Base-by-base conservation (phyloP, 37 sponge, comb jelly and placozoan species). In the Eunapius fragilis region DNA sequence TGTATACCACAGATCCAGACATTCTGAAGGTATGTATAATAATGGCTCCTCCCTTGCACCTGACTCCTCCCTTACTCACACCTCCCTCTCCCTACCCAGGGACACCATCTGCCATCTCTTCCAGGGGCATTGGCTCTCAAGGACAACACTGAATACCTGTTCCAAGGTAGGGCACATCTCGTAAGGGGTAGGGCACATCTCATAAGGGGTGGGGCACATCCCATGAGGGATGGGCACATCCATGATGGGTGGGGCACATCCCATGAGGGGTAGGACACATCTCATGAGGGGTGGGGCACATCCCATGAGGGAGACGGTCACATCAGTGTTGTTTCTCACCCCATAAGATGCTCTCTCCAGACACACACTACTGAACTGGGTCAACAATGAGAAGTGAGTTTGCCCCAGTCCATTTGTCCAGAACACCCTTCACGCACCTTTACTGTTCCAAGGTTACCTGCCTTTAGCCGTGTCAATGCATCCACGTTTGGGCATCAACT, bases 111-210 rank as follows among this genome's bases (percentile, higher is more conserved):
- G 0, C 31, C 71, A 12, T 79, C 71, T 31, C 71, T 86, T 25
- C 91, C 91, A 26, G 69, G 74, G 10, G 28, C 86, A 25, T 22
- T 91, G 71, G 91, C 82, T 23, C 34, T 86, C 31, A 91, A 91
- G 45, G 87, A 91, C 78, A 83, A 47, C 24, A 69, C n/a, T 24
- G 58, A 72, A 19, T 33, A 77, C 69, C 30, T 22, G 13, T 90
- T 81, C 71, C 48, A 74, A 90, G 82, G 90, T 90, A 77, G 22
- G 35, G 6, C 5, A 4, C 27, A 78, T 35, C 32, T 35, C 9
- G 27, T 31, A 33, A 22, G 30, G 75, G 30, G 75, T 74, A 33
- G 5, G 2, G 71, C 19, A 31, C 30, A 6, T 32, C 47, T 75
- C 67, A 6, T 41, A 6, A 41, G 41, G 58, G 58, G 58, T 17